Percentiles rank a stretch among this genome's conserved stretches.
These are phyloP conservation scores for Xanthorhoe spadicearia DNA, from an alignment of 2,888 invertebrate genomes.

Conservation along the genomic window DNA sequence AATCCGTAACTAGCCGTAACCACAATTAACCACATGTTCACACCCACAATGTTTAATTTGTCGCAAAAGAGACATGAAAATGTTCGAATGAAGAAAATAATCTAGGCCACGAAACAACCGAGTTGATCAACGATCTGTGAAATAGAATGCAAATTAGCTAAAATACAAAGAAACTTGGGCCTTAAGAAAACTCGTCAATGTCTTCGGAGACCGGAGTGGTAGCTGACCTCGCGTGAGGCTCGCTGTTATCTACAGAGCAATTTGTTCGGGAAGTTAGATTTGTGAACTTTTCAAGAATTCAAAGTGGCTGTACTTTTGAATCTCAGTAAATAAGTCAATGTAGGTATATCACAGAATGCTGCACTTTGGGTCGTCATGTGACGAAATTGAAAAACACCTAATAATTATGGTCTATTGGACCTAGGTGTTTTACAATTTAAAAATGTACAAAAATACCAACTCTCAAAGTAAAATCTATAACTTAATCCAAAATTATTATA, in stretches of 20 bases:
- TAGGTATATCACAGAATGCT: neutral
- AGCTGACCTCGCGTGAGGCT: conserved; percentile 24
- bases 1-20: no score
- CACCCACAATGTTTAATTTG: neutral
- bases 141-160: neutral
- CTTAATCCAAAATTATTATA: no score
- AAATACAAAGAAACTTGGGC: neutral
- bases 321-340: neutral
- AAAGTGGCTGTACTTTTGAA: conserved; percentile 12
- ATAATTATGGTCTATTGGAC: no score
- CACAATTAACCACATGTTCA: neutral
- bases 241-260: conserved; percentile 21
- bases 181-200: neutral
- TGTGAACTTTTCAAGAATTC: conserved; percentile 27
- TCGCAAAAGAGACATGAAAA: neutral
- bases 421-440: no score
- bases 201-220: neutral
- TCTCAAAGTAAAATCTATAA: no score
- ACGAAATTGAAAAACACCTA: no score
- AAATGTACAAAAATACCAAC: no score
- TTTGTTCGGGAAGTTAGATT: conserved; percentile 15
- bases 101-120: neutral
- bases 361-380: no score
- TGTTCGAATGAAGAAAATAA: no score
- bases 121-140: neutral